phyloP scores from a whole-genome alignment of 2,113 vertebrate genomes.

The Aplodontia rufa region DNA sequence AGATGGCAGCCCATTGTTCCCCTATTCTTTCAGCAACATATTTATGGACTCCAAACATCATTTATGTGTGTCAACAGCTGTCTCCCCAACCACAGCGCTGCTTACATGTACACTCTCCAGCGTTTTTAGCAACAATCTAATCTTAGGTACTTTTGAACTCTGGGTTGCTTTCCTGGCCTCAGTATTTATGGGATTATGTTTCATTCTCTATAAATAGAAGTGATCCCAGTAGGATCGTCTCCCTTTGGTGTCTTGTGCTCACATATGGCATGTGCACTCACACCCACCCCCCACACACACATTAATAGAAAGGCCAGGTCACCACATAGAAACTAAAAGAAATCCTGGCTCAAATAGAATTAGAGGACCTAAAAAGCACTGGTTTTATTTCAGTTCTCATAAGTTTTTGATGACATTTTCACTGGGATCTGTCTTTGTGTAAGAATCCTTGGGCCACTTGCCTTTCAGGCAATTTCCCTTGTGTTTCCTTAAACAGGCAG shows the following conservation, averaged over 20 bases:
- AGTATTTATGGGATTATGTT: conserved; percentile 19
- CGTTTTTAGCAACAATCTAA: conserved; percentile 33
- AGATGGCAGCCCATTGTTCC: conserved; percentile 14
- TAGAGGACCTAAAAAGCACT: background rate
- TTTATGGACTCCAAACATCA: conserved; percentile 46
- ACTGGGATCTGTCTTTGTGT: background rate
- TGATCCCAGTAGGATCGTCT: background rate
- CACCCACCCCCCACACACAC: too few relatives aligned
- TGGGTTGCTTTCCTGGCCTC: background rate
- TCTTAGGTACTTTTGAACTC: conserved; percentile 18
- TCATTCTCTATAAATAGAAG: conserved; percentile 50
- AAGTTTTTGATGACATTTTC: background rate
- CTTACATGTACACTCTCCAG: background rate
- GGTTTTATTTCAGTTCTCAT: background rate
- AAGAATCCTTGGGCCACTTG: background rate
- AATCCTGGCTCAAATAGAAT: background rate
- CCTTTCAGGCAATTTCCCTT: background rate
- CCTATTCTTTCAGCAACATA: background rate
- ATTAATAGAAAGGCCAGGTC: background rate
- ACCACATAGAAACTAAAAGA: background rate
- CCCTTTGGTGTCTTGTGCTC: background rate
- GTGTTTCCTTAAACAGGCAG: background rate
- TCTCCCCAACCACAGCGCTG: conserved; percentile 34
- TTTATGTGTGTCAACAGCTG: conserved; percentile 57
- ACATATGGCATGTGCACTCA: background rate